These are phyloP conservation scores for Mionectes macconnelli DNA, from an alignment of 2,113 vertebrate species.

Conservation along the genomic window DNA sequence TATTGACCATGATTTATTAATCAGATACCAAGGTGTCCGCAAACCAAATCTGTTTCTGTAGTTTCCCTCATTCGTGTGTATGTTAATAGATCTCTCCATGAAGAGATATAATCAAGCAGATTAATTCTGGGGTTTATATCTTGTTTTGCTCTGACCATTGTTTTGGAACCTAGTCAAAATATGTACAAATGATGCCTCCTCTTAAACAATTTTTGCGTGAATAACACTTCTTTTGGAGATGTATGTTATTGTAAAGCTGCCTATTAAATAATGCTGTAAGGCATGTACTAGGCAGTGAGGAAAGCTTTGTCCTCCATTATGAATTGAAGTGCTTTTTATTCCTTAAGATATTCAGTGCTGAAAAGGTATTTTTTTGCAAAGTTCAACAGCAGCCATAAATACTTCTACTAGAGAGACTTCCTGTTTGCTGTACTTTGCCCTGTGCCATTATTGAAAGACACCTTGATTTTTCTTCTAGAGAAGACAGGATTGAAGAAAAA, in stretches of 20 bases:
- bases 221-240: neutral
- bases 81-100: neutral
- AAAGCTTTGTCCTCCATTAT: neutral
- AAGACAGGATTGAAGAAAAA: neutral
- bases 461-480: neutral
- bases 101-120: neutral
- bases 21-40: neutral
- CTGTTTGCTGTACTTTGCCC: slow-evolving; percentile 20
- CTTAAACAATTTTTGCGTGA: neutral
- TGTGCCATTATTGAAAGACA: neutral
- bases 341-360: neutral
- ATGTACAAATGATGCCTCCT: neutral
- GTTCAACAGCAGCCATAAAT: neutral
- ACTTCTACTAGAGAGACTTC: neutral
- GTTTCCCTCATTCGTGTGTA: neutral
- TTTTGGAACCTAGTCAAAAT: neutral
- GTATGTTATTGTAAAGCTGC: neutral
- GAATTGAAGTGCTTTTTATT: neutral
- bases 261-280: neutral
- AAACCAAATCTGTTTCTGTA: neutral
- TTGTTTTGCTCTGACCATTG: neutral
- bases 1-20: neutral
- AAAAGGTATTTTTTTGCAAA: neutral
- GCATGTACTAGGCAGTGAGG: neutral
- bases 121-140: neutral